Base-by-base conservation (phyloP, 2,888 invertebrate genomes). In the Clusia tigrina region DNA sequence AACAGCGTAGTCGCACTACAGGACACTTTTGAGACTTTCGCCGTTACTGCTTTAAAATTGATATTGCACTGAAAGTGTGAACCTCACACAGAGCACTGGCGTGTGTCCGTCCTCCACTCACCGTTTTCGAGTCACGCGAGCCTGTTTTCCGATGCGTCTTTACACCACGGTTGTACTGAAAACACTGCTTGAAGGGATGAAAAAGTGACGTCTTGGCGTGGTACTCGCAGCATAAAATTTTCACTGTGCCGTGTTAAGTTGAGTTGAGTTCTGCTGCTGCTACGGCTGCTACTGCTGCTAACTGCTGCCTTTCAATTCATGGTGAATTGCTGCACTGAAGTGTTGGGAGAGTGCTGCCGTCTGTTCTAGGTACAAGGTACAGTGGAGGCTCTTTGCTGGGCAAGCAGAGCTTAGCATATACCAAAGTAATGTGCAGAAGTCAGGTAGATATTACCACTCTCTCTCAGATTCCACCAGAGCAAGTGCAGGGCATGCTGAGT, bases 91-190 rank as follows among this genome's bases (percentile, higher is more conserved):
- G 32, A 6, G 32, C 32, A 32, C 6, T 9, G 12, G 32, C 32
- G 32, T 32, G 6, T 12, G 32, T 12, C 32, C 32, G 32, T 32
- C 32, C 12, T 32, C 6, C 32, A n/a, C n/a, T n/a, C 32, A 32
- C 5, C 5, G 12, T 32, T 32, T 32, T 12, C 12, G 42, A 15
- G 42, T n/a, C 42, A 42, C 42, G 42, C 42, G 42, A 15, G n/a
- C n/a, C 42, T 3, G 42, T 42, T 42, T 42, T 3, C 18, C 48
- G 20, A 48, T 22, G 22, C 76, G 80, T 79, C 80, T 75, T 78
- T 71, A 77, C 81, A 73, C 71, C 67, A 74, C 78, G 79, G 79
- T 77, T 81, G 75, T 77, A 77, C 78, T 78, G 71, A 77, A 78
- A 78, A 77, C 72, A 80, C 81, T 81, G 78, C 48, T 20, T 9